These are phyloP conservation scores for Tenthredo distinguenda DNA, from an alignment of 2,888 invertebrate genomes.

Conservation along the genomic window DNA sequence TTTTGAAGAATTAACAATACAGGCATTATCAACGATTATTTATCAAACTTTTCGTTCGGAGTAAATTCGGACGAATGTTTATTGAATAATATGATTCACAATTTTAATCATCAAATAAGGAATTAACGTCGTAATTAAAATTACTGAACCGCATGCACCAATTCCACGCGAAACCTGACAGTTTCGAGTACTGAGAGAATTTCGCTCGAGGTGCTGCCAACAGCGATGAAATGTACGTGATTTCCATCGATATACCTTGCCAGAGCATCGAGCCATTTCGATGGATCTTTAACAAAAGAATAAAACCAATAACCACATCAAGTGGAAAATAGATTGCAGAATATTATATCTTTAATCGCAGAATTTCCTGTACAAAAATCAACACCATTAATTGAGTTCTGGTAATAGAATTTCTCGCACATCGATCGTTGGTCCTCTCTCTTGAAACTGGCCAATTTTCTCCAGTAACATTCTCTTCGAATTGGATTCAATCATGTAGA, in stretches of 20 bases:
- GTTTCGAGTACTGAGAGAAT: not conserved
- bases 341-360: not conserved
- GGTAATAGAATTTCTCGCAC: not conserved
- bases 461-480: not conserved
- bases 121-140: not conserved
- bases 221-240: constrained; percentile 3
- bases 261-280: not conserved
- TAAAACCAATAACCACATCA: not conserved
- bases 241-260: not conserved
- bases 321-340: not conserved
- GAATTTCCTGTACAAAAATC: not conserved
- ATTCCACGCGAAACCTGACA: not conserved
- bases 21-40: not conserved
- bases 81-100: not conserved
- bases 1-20: not conserved
- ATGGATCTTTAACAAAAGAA: not conserved
- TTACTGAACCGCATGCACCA: not conserved
- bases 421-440: not conserved
- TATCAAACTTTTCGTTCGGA: not conserved
- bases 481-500: not conserved
- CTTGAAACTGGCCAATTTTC: too few species aligned
- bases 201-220: not conserved
- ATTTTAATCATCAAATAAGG: not conserved
- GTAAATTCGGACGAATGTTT: not conserved
- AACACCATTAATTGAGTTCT: not conserved